Conservation (phyloP, 2,888 invertebrate species). For the Lasioglossum marginatum region DNA sequence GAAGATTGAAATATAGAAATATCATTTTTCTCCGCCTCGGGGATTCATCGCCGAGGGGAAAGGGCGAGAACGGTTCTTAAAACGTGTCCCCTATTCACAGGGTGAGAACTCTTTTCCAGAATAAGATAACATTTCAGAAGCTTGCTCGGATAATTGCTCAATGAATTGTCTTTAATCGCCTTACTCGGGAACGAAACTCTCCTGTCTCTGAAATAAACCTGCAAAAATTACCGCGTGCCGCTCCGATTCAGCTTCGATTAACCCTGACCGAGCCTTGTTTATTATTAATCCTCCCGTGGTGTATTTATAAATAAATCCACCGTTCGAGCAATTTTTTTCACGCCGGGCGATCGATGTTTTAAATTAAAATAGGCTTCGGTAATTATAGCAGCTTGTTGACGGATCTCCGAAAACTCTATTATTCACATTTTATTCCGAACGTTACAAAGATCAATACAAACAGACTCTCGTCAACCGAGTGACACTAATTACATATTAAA, state of each 20-base stretch:
- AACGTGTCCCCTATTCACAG: neutral
- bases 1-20: constrained; percentile 1
- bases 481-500: neutral
- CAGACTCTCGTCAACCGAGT: neutral
- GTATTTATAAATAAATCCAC: constrained; percentile 35
- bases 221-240: neutral
- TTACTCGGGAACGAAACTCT: neutral
- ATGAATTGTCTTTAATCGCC: neutral
- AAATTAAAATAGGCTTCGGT: constrained; percentile 11
- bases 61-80: neutral
- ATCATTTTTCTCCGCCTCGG: neutral
- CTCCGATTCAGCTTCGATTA: neutral
- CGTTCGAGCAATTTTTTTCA: constrained; percentile 20
- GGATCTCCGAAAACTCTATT: neutral
- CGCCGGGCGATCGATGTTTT: constrained; percentile 13
- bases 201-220: neutral
- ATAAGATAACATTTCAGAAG: neutral
- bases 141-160: neutral
- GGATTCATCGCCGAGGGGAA: neutral
- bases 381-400: constrained; percentile 43
- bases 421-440: neutral
- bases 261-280: neutral
- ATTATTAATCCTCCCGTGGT: constrained; percentile 29
- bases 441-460: neutral
- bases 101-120: neutral